These are phyloP conservation scores for Tangara arthus DNA, from an alignment of 2,797 vertebrate species.

Conservation along the genomic window DNA sequence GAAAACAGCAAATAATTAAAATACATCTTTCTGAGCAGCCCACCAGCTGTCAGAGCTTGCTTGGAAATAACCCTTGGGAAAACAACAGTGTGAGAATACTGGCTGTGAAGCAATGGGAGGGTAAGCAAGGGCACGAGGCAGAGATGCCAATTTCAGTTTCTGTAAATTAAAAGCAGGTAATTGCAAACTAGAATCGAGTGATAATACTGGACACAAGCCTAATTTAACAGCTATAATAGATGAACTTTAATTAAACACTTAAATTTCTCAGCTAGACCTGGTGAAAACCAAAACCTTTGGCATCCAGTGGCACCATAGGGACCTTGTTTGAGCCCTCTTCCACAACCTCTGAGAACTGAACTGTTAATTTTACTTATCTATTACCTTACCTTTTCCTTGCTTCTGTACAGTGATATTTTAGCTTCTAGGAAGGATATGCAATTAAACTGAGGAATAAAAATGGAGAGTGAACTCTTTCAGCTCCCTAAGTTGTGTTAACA, in stretches of 20 bases:
- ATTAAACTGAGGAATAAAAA: not conserved
- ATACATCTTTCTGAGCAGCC: not conserved
- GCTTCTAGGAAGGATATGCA: not conserved
- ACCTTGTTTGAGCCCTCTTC: not conserved
- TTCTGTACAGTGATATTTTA: not conserved
- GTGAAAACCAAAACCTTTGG: not conserved
- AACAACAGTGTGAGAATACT: not conserved
- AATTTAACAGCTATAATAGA: not conserved
- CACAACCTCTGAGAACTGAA: not conserved
- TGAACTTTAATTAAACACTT: conserved; percentile 10
- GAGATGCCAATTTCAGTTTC: conserved; percentile 4
- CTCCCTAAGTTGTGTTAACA: not conserved
- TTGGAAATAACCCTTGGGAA: conserved; percentile 11
- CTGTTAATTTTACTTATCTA: not conserved
- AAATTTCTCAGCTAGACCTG: not conserved
- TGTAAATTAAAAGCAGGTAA: conserved; percentile 29
- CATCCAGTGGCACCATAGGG: not conserved
- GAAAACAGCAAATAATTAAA: conserved; percentile 25
- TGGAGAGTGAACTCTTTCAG: not conserved
- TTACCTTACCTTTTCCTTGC: not conserved
- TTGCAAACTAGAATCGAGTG: not conserved
- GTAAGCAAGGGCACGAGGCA: not conserved
- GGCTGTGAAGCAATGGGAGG: conserved; percentile 1
- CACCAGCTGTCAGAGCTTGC: conserved; percentile 29
- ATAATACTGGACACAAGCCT: not conserved